Evolutionary conservation across 2,113 vertebrate genomes (phyloP), one percentile per base, ranked within the genome.

Genomic region (Macaca nemestrina): DNA sequence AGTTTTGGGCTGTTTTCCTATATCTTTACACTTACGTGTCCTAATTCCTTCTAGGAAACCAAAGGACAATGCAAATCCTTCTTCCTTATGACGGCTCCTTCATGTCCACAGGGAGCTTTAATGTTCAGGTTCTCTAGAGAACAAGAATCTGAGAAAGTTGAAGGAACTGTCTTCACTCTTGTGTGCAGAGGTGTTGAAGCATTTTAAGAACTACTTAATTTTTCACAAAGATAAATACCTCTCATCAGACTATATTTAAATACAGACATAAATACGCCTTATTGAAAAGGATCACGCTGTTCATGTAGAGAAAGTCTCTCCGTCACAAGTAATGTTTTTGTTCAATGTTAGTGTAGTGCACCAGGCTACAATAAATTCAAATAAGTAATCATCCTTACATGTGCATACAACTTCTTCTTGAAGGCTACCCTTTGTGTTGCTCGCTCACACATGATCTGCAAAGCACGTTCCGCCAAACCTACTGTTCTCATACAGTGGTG

Each of bases 401-500:
- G 99, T 78, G 98, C 98, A 35, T 99, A 99, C 1, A 99, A 98
- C 18, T 99, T 99, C 98, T 99, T 99, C 67, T 99, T 98, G 27
- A 99, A 99, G 8, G 99, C 98, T 89, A 92, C 70, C 20, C 99
- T 99, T 85, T 98, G 97, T 0, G 98, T 96, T 0, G 99, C 98
- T 0, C 99, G 98, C 55, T 98, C 98, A 95, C 99, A 99, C 98
- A 99, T 97, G 55, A 99, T 98, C 98, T 99, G 98, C 48, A 99
- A 86, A 0, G 99, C 99, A 0, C 97, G 50, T 94, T 99, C 99
- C 0, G 99, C 99, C 0, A 98, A 20, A 0, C 99, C 99, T 0
- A 99, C 98, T 0, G 98, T 98, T 79, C 99, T 98, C 99, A 99
- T 99, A 61, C 99, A 99, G 98, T 99, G 99, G 93, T 99, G 99